These are phyloP conservation scores for Phymastichus coffea DNA, from an alignment of 1,140 invertebrate genomes.

Conservation along the genomic window DNA sequence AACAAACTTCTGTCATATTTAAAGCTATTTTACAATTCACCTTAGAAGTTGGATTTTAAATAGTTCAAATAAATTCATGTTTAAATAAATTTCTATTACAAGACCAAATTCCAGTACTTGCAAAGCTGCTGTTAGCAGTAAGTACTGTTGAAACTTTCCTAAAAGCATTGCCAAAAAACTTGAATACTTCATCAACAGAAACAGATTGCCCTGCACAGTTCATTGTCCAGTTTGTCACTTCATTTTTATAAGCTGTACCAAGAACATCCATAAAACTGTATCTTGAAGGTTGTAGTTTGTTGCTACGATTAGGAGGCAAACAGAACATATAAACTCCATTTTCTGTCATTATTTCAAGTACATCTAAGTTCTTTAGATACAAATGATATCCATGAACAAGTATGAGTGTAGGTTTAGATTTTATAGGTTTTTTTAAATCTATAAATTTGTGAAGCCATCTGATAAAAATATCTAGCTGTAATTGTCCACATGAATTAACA, in stretches of 20 bases:
- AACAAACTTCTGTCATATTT: no score
- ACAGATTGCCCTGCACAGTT: slow-evolving; percentile 36
- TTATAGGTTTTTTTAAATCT: slow-evolving; percentile 22
- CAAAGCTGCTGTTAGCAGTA: slow-evolving; percentile 42
- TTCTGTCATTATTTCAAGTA: slow-evolving; percentile 41
- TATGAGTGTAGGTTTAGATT: slow-evolving; percentile 39
- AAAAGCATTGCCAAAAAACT: slow-evolving; percentile 39
- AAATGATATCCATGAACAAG: slow-evolving; percentile 47
- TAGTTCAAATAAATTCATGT: no score
- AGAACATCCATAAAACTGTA: slow-evolving; percentile 45
- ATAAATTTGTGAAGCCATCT: slow-evolving; percentile 47
- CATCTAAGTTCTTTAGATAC: slow-evolving; percentile 46
- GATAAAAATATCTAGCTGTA: slow-evolving; percentile 41
- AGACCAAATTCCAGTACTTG: slow-evolving; percentile 40
- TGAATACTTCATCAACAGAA: slow-evolving; percentile 36
- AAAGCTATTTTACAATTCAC: no score
- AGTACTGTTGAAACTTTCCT: slow-evolving; percentile 38
- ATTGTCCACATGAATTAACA: slow-evolving; percentile 43
- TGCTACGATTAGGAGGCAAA: slow-evolving; percentile 47
- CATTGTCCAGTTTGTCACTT: slow-evolving; percentile 38
- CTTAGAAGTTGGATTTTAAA: no score
- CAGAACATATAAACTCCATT: slow-evolving; percentile 45
- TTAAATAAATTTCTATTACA: slow-evolving; percentile 37
- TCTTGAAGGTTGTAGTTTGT: slow-evolving; percentile 49
- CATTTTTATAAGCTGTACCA: slow-evolving; percentile 42